Conservation (phyloP, 2,113 vertebrate genomes). For the Macquaria ambigua region DNA sequence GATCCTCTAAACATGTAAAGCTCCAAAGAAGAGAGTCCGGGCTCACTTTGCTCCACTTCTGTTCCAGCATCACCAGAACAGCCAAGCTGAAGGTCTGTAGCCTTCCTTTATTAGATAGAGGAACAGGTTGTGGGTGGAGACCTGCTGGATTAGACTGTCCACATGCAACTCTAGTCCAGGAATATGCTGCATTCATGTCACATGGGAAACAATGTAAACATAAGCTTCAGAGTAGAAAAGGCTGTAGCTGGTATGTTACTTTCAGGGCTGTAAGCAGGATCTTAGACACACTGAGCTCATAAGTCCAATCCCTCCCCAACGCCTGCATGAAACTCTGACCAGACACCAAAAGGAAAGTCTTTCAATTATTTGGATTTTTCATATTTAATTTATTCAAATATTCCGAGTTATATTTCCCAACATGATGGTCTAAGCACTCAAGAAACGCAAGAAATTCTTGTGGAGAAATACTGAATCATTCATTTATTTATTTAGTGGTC, state of each 20-base stretch:
- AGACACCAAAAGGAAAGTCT: too few species aligned
- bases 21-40: slow-evolving; percentile 5
- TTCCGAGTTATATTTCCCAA: too few species aligned
- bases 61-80: slow-evolving; percentile 16
- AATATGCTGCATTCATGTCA: slow-evolving; percentile 13
- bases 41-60: not conserved
- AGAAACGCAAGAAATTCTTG: too few species aligned
- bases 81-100: slow-evolving; percentile 26
- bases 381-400: too few species aligned
- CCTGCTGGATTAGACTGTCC: slow-evolving; percentile 4
- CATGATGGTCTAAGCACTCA: too few species aligned
- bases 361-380: too few species aligned
- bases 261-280: not conserved
- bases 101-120: slow-evolving; percentile 3
- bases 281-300: not conserved
- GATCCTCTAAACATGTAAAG: not conserved
- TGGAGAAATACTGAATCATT: too few species aligned
- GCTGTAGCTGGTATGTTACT: not conserved
- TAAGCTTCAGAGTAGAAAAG: not conserved
- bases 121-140: slow-evolving; percentile 7
- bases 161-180: not conserved
- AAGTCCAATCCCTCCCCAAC: too few species aligned
- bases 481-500: too few species aligned
- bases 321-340: too few species aligned
- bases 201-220: not conserved